Evolutionary conservation across 2,113 vertebrate genomes (phyloP).

Genomic region (Poecilia latipinna): DNA sequence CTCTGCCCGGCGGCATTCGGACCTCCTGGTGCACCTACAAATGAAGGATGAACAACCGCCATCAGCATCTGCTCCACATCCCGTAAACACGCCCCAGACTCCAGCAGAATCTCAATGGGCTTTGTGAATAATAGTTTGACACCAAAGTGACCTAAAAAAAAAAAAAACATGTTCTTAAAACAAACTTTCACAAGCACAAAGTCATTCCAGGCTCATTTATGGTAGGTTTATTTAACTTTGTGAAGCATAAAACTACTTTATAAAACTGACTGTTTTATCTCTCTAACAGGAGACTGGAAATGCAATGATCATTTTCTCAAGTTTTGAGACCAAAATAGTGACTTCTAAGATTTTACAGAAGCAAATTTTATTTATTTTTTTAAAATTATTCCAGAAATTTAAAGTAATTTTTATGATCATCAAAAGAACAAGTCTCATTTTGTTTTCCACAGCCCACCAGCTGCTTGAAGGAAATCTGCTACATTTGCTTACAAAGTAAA

Average conservation of each 20-base stretch:
- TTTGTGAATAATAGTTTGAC: slow-evolving; percentile 18
- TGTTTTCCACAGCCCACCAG: no score
- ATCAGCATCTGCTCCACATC: slow-evolving; percentile 40
- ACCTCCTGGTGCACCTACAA: slow-evolving; percentile 87
- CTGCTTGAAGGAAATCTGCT: no score
- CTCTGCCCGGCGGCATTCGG: slow-evolving; percentile 84
- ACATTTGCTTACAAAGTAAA: no score
- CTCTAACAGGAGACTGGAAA: not conserved
- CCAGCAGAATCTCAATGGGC: slow-evolving; percentile 7
- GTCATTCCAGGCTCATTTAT: not conserved
- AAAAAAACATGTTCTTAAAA: not conserved
- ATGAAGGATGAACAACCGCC: slow-evolving; percentile 47
- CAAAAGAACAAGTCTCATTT: no score
- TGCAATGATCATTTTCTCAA: not conserved
- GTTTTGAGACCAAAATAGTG: not conserved
- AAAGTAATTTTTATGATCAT: no score
- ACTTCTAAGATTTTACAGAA: no score
- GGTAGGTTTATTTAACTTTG: not conserved
- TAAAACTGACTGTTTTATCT: not conserved
- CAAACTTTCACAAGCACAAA: not conserved
- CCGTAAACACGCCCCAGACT: slow-evolving; percentile 21
- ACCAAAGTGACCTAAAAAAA: slow-evolving; percentile 6
- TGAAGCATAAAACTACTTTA: not conserved
- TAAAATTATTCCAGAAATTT: no score
- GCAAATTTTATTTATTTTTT: no score